phyloP scores from a whole-genome alignment of 2,797 vertebrate genomes.

The Pseudochirops corinnae region DNA sequence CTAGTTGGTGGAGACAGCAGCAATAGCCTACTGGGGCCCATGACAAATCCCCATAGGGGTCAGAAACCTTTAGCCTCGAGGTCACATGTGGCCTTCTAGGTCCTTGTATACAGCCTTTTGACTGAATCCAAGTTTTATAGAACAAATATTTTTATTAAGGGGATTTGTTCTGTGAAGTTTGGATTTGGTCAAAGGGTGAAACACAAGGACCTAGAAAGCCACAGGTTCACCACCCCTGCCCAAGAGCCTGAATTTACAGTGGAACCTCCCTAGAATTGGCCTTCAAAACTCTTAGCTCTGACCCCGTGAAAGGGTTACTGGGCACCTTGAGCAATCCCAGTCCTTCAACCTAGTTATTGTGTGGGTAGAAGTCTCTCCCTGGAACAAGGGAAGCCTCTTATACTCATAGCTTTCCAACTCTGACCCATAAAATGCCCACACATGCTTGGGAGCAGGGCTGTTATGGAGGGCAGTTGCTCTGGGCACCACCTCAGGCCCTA shows the following conservation, averaged over 20 bases:
- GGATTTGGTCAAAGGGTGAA: no score
- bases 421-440: neutral
- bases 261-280: neutral
- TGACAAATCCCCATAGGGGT: neutral
- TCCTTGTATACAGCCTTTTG: no score
- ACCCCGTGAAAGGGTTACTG: neutral
- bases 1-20: neutral
- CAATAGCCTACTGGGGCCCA: neutral
- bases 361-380: constrained; percentile 24
- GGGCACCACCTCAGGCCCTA: neutral
- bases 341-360: neutral
- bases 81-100: no score
- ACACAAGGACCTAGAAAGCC: no score
- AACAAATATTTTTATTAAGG: no score
- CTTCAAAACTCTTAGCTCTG: neutral
- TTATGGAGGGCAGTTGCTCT: neutral
- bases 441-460: neutral
- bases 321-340: neutral
- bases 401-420: constrained; percentile 21
- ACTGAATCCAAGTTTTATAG: no score
- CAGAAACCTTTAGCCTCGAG: no score
- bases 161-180: no score
- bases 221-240: neutral
- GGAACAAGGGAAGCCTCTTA: constrained; percentile 41
- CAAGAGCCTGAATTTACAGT: neutral